phyloP scores from a whole-genome alignment of 2,888 invertebrate species.

The Callyntrura sp. region DNA sequence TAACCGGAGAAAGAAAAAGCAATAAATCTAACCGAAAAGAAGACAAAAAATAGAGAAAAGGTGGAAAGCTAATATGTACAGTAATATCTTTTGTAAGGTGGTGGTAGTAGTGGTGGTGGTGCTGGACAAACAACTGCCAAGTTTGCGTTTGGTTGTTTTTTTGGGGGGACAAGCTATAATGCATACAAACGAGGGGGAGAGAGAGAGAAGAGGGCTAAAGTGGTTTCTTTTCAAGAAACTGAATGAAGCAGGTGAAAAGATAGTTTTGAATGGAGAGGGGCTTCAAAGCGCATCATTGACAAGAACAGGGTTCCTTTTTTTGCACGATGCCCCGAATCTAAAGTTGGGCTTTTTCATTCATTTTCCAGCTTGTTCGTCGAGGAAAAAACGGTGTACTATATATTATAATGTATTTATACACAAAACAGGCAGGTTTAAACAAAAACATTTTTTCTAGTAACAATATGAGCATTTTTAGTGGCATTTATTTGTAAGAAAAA shows the following conservation, averaged over 20 bases:
- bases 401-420: neutral
- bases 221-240: neutral
- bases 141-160: neutral
- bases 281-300: neutral
- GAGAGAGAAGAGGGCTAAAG: neutral
- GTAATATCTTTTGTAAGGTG: neutral
- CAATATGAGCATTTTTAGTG: too few species aligned
- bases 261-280: neutral
- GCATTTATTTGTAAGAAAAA: neutral
- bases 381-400: neutral
- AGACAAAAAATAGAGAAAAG: conserved; percentile 38
- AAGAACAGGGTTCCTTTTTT: neutral
- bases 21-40: conserved; percentile 18
- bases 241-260: conserved; percentile 38
- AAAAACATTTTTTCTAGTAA: too few species aligned
- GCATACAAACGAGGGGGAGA: neutral
- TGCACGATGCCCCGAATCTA: conserved; percentile 24
- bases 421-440: neutral
- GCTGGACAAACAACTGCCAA: neutral
- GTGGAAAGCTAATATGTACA: neutral
- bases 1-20: conserved; percentile 20
- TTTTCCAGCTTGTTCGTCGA: conserved; percentile 2
- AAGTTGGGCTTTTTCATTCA: neutral
- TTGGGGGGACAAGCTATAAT: neutral
- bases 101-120: too few species aligned